Conservation (phyloP, 2,888 invertebrate genomes). For the Baccha elongata region DNA sequence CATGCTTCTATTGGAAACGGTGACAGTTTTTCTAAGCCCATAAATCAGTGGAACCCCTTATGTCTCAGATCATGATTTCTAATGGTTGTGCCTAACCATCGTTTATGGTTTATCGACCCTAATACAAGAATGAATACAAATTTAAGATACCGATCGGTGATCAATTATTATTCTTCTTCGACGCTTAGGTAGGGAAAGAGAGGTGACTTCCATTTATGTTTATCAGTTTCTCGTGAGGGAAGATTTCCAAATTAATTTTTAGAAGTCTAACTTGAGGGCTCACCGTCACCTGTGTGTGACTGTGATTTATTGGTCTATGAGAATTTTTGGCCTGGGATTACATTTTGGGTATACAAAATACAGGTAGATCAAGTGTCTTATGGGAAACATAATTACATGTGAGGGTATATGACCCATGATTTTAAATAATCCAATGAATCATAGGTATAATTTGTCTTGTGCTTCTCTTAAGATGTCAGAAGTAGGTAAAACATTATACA, state of each 20-base stretch:
- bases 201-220: conserved; percentile 49
- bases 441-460: conserved; percentile 17
- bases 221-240: conserved; percentile 57
- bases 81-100: conserved; percentile 26
- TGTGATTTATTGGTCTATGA: conserved; percentile 55
- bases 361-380: conserved; percentile 59
- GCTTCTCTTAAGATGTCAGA: conserved; percentile 1
- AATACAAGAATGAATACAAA: conserved; percentile 46
- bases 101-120: conserved; percentile 64
- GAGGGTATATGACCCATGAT: conserved; percentile 1
- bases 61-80: conserved; percentile 9
- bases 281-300: conserved; percentile 28
- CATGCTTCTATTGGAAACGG: conserved; percentile 40
- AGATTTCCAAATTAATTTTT: conserved; percentile 71
- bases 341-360: conserved; percentile 5
- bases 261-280: conserved; percentile 37
- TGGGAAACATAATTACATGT: conserved; percentile 9
- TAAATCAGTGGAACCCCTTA: conserved; percentile 55
- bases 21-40: conserved; percentile 70
- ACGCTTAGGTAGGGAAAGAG: neutral
- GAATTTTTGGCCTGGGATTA: conserved; percentile 1
- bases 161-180: conserved; percentile 55
- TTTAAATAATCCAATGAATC: conserved; percentile 4
- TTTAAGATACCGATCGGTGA: conserved; percentile 63
- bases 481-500: neutral